Conservation (phyloP, 2,888 invertebrate genomes). For the Iselma pallidipennis region DNA sequence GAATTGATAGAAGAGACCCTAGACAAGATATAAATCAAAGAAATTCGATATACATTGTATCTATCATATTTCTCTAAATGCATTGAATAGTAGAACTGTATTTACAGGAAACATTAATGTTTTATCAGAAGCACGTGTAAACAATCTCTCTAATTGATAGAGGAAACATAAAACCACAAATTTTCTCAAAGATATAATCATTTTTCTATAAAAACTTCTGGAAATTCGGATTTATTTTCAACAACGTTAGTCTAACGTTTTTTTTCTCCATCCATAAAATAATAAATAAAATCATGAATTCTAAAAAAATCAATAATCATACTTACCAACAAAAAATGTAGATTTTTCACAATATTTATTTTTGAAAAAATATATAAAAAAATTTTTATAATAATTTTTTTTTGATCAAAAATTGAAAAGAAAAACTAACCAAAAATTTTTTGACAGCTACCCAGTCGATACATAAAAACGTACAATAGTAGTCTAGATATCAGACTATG, state of each 20-base stretch:
- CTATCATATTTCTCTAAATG: not conserved
- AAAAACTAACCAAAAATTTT: conserved; percentile 25
- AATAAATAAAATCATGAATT: too few relatives aligned
- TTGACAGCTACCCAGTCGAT: conserved; percentile 40
- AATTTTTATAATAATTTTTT: conserved; percentile 15
- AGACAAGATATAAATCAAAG: too few relatives aligned
- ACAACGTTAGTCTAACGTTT: not conserved
- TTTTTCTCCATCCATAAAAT: too few relatives aligned
- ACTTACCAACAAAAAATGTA: not conserved
- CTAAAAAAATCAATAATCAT: not conserved
- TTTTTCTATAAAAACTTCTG: not conserved
- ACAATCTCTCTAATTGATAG: too few relatives aligned
- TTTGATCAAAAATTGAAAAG: conserved; percentile 12
- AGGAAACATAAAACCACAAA: not conserved
- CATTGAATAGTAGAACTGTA: not conserved
- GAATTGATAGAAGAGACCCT: not conserved
- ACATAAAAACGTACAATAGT: too few relatives aligned
- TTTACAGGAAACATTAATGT: not conserved
- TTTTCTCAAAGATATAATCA: not conserved
- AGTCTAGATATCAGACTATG: too few relatives aligned
- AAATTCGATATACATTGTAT: not conserved
- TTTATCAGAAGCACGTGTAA: not conserved
- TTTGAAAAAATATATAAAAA: conserved; percentile 4
- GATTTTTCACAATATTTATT: not conserved
- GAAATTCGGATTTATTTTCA: too few relatives aligned